phyloP scores from a whole-genome alignment of 1,140 invertebrate genomes.

The Philopotamus ludificatus region DNA sequence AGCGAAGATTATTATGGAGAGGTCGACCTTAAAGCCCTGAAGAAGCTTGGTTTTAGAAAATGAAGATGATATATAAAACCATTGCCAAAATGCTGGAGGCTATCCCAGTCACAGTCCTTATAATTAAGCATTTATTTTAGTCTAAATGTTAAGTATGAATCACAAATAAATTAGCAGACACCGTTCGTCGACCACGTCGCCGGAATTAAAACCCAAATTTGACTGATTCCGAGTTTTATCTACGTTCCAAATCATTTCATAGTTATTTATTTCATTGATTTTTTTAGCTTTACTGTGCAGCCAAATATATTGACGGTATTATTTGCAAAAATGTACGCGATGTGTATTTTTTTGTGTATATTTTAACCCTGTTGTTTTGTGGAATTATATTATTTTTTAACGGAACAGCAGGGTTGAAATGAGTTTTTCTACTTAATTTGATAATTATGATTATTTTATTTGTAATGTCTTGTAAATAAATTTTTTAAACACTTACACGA shows the following conservation, averaged over 20 bases:
- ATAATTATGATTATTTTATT: no score
- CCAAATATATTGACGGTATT: conserved; percentile 19
- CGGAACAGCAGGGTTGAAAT: no score
- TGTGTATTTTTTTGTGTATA: background rate
- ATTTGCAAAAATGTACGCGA: background rate
- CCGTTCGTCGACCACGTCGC: no score
- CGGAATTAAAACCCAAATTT: no score
- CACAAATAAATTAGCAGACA: no score
- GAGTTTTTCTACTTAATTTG: no score
- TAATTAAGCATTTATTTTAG: conserved; percentile 17
- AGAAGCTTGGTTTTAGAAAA: conserved; percentile 69
- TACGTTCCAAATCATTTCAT: no score
- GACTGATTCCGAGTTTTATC: no score
- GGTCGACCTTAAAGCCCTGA: conserved; percentile 76
- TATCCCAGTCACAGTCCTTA: conserved; percentile 30
- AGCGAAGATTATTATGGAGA: conserved; percentile 85
- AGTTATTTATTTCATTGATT: background rate
- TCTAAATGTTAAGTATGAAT: background rate
- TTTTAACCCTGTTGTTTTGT: background rate
- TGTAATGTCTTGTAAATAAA: no score
- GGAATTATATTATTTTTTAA: no score
- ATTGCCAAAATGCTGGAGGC: conserved; percentile 38
- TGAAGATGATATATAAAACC: conserved; percentile 7
- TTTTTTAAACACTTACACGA: no score
- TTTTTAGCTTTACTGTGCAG: conserved; percentile 17